Evolutionary conservation across 2,888 invertebrate species (phyloP).

Genomic region (Eupeodes latifasciatus): DNA sequence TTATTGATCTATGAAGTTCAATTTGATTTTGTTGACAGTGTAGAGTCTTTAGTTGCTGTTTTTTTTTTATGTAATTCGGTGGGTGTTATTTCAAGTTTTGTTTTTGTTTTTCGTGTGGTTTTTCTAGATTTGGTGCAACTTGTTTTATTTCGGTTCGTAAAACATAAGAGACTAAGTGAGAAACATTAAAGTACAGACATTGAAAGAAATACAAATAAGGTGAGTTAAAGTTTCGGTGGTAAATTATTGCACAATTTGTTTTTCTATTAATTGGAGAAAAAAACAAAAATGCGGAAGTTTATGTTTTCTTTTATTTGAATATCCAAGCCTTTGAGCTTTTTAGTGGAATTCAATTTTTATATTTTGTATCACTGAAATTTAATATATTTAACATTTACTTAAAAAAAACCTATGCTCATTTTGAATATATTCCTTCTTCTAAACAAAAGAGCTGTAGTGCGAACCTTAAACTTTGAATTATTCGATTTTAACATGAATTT

Average conservation of each 20-base stretch:
- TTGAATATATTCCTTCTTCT: not conserved
- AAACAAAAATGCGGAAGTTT: slow-evolving; percentile 61
- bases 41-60: slow-evolving; percentile 24
- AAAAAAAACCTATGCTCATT: not conserved
- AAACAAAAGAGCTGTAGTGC: slow-evolving; percentile 60
- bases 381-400: not conserved
- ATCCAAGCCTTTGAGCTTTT: not conserved
- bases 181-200: not conserved
- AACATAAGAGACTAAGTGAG: slow-evolving; percentile 36
- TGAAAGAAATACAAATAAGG: slow-evolving; percentile 41
- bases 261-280: not conserved
- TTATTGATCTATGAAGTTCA: slow-evolving; percentile 65
- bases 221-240: slow-evolving; percentile 53
- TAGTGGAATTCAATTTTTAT: not conserved
- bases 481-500: slow-evolving; percentile 8
- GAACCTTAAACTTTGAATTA: slow-evolving; percentile 32
- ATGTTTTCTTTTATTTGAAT: not conserved
- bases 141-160: slow-evolving; percentile 27
- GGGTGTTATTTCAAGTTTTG: slow-evolving; percentile 47
- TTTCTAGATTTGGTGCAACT: slow-evolving; percentile 52
- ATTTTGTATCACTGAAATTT: not conserved
- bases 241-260: slow-evolving; percentile 54
- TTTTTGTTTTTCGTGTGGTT: slow-evolving; percentile 29
- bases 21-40: slow-evolving; percentile 40
- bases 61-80: slow-evolving; percentile 43